Evolutionary conservation across 2,797 vertebrate species (phyloP).

Genomic region (Anomalospiza imberbis): DNA sequence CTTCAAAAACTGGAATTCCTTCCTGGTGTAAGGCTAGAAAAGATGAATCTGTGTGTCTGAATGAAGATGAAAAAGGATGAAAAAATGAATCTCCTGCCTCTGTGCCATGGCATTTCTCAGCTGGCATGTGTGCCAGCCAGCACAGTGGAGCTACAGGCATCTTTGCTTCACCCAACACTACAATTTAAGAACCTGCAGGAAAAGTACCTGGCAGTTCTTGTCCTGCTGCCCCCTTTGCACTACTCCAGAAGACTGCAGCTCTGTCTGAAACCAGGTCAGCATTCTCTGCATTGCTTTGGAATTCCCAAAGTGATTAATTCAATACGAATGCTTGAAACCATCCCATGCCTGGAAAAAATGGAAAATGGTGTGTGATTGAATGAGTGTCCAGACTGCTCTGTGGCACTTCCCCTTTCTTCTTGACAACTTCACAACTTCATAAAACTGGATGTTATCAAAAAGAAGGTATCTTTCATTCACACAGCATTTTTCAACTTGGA

Average conservation of each 20-base stretch:
- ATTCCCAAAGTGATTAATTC: background rate
- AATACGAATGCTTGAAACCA: background rate
- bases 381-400: background rate
- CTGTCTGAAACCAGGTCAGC: background rate
- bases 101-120: background rate
- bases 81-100: background rate
- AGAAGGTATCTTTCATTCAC: background rate
- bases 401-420: background rate
- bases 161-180: background rate
- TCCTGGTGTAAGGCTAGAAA: background rate
- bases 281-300: slow-evolving; percentile 4
- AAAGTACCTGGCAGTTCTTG: background rate
- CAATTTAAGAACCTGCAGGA: background rate
- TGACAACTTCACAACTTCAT: slow-evolving; percentile 19
- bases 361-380: background rate
- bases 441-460: background rate
- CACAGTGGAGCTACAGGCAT: background rate
- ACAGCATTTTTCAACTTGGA: slow-evolving; percentile 11
- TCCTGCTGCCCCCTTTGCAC: background rate
- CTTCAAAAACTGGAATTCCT: background rate
- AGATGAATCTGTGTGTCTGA: background rate
- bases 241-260: background rate
- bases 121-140: background rate
- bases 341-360: background rate
- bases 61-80: background rate